Conservation (phyloP, 2,113 vertebrate species). For the Cyrtonyx montezumae region DNA sequence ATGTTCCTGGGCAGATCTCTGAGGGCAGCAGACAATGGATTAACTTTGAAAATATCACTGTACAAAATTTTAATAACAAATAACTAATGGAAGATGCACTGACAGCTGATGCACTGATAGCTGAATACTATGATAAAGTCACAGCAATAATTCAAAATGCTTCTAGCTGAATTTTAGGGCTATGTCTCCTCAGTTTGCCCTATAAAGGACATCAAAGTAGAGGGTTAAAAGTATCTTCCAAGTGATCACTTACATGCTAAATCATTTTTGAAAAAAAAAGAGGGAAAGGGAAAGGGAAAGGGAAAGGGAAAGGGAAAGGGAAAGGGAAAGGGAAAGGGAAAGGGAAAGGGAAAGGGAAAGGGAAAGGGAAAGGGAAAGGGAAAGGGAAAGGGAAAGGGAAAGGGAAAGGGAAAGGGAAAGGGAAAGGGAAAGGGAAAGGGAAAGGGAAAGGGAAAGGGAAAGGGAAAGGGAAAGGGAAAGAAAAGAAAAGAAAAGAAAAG, state of each 20-base stretch:
- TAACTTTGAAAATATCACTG: not conserved
- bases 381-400: too few species aligned
- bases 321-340: too few species aligned
- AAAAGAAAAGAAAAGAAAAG: too few species aligned
- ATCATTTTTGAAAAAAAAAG: not conserved
- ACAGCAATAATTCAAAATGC: constrained; percentile 10
- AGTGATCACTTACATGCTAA: not conserved
- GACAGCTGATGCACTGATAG: not conserved
- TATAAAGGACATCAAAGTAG: not conserved
- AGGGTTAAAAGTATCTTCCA: not conserved
- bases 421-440: too few species aligned
- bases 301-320: too few species aligned
- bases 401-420: too few species aligned
- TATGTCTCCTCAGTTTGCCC: not conserved
- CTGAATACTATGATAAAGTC: constrained; percentile 33
- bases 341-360: too few species aligned
- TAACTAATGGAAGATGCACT: not conserved
- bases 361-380: too few species aligned
- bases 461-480: too few species aligned
- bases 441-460: too few species aligned
- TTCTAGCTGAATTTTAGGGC: not conserved
- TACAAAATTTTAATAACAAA: not conserved
- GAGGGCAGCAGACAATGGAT: not conserved
- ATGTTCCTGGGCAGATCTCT: not conserved
- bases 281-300: too few species aligned